These are phyloP conservation scores for Synaphobranchus kaupii DNA, from an alignment of 2,797 vertebrate species.

Conservation along the genomic window DNA sequence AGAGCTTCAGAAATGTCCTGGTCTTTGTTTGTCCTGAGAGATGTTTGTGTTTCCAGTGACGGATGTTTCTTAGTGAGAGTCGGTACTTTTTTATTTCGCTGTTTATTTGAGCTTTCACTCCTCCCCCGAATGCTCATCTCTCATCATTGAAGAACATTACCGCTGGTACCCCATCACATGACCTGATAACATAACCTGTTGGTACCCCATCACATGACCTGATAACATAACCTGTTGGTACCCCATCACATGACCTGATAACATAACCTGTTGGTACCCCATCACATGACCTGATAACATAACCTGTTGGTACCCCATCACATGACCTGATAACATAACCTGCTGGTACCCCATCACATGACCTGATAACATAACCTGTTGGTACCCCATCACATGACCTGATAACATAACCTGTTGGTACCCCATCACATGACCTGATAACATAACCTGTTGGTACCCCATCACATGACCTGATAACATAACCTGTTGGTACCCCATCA, in stretches of 20 bases:
- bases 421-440: neutral
- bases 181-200: no score
- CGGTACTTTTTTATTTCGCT: constrained; percentile 39
- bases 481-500: neutral
- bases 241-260: neutral
- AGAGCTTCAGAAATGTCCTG: constrained; percentile 38
- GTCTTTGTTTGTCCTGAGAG: constrained; percentile 45
- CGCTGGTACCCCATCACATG: neutral
- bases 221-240: neutral
- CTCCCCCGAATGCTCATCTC: constrained; percentile 17
- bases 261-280: neutral
- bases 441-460: no score
- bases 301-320: neutral
- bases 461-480: neutral
- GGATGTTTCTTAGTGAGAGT: constrained; percentile 48
- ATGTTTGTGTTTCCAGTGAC: constrained; percentile 45
- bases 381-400: neutral
- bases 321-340: neutral
- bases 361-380: neutral
- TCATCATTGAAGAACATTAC: constrained; percentile 17
- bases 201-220: no score
- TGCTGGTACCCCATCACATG: neutral
- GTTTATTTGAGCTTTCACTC: neutral
- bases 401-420: neutral
- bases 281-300: neutral